phyloP scores from a whole-genome alignment of 1,140 invertebrate species.

The Apis mellifera region Amel_HAv3.1 CM009942.2:7305501-7306000 shows the following conservation, averaged over 20 bases:
- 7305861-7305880: conserved; percentile 59
- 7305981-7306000: conserved; percentile 2
- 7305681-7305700: background rate
- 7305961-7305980: conserved; percentile 14
- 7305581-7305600: no score
- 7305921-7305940: conserved; percentile 52
- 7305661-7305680: no score
- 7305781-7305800: conserved; percentile 42
- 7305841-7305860: conserved; percentile 21
- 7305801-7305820: conserved; percentile 12
- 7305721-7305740: background rate
- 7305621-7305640: no score
- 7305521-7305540: no score
- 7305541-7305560: no score
- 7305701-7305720: conserved; percentile 6
- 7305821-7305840: conserved; percentile 19
- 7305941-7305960: background rate
- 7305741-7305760: conserved; percentile 56
- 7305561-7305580: no score
- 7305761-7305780: conserved; percentile 53
- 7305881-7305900: conserved; percentile 57
- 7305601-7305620: no score
- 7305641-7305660: no score
- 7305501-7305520: no score
- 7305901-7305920: conserved; percentile 55